Conservation (phyloP, 1,140 invertebrate genomes). For the Papilio dardanus region DNA sequence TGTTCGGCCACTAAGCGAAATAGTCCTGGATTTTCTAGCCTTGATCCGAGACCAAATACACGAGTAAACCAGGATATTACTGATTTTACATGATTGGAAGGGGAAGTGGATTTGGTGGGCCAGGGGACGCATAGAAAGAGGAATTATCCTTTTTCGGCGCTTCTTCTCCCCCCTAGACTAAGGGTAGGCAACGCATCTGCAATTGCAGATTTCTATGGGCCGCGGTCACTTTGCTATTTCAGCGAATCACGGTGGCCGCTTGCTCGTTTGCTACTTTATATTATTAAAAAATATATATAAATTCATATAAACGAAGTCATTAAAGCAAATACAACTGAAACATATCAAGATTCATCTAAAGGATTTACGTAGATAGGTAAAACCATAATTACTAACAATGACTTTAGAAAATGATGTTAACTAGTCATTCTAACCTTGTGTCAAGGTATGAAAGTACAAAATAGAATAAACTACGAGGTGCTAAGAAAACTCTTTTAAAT, state of each 20-base stretch:
- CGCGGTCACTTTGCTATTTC: too few species aligned
- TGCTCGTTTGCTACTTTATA: too few species aligned
- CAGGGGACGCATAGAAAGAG: too few species aligned
- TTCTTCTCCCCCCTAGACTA: too few species aligned
- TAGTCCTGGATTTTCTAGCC: background rate
- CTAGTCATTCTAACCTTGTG: background rate
- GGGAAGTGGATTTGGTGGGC: too few species aligned
- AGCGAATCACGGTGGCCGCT: too few species aligned
- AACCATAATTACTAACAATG: background rate
- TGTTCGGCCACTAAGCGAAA: background rate
- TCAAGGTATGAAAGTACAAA: background rate
- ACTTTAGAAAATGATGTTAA: background rate
- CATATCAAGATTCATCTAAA: slow-evolving; percentile 1
- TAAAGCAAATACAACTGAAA: slow-evolving; percentile 3
- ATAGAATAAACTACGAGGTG: background rate
- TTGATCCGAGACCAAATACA: background rate
- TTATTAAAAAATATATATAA: too few species aligned
- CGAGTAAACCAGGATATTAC: too few species aligned
- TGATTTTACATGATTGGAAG: too few species aligned
- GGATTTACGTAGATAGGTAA: background rate
- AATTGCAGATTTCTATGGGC: too few species aligned
- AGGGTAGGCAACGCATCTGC: too few species aligned
- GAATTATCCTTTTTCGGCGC: too few species aligned
- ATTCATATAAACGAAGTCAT: background rate
- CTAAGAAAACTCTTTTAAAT: background rate